Evolutionary conservation across 1,140 invertebrate species (phyloP), one percentile per base, ranked within the genome.

Genomic region (Diachasmimorpha longicaudata): DNA sequence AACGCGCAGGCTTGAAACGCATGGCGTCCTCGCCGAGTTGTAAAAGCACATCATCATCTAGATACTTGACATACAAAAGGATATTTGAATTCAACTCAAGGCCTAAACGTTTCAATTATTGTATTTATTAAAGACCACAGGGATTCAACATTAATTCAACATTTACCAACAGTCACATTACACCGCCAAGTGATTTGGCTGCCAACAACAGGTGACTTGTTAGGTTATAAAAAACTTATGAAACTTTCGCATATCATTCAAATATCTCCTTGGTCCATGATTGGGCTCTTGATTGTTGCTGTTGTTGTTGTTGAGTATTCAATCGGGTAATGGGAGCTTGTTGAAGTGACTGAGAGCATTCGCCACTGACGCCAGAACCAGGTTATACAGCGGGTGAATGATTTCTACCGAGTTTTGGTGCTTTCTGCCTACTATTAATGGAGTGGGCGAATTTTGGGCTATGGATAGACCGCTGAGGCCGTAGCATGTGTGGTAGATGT

Each of bases 401-500:
- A 81, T 67, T 44, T 85, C 78, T 8, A 89, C 81, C 8, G 77
- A 77, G 81, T 88, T 88, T 14, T 77, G 52, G 4, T 79, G 37
- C 16, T 75, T 70, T 11, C 69, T 58, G 42, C 84, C 85, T 67
- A 88, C 76, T 44, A 88, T 81, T 70, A 85, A 79, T 39, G 90
- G 87, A 55, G 86, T 87, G 46, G 90, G 89, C 55, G 93, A 94
- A 90, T 98, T 94, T 89, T 99, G 98, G 37, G 97, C 94, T 70
- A 99, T 90, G 21, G 97, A 96, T 19, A 99, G 88, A n/a, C 98
- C 98, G 90, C 97, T 97, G 3, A 99, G 88, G 2, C 94, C 94
- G 84, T 99, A 99, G 88, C 98, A 99, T 0, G 97, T 99, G 85
- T 99, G 98, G 87, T 99, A 99, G 74, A 96, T 93, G 90, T 99